Evolutionary conservation across 2,888 invertebrate species (phyloP).

Genomic region (Anoplius nigerrimus): DNA sequence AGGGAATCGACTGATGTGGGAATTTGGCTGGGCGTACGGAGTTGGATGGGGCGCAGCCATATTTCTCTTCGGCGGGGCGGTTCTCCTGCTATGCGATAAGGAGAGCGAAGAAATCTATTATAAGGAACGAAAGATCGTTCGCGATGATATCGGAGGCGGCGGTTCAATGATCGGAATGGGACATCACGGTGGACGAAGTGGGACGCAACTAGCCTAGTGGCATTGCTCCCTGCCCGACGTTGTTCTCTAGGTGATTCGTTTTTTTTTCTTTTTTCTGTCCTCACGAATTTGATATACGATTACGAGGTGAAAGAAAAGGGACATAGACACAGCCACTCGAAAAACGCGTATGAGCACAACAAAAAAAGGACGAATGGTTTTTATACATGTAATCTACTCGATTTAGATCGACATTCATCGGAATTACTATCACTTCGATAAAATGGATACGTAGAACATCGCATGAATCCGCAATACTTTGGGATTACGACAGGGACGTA

Average conservation of each 20-base stretch:
- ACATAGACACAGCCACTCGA: conserved; percentile 41
- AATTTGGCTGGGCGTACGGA: conserved; percentile 99
- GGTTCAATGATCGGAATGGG: conserved; percentile 72
- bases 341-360: conserved; percentile 35
- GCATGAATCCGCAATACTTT: conserved; percentile 18
- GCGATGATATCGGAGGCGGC: conserved; percentile 76
- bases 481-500: conserved; percentile 22
- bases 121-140: conserved; percentile 95
- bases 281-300: conserved; percentile 51
- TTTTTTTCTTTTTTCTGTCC: conserved; percentile 45
- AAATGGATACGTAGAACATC: conserved; percentile 38
- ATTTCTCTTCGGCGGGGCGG: conserved; percentile 95
- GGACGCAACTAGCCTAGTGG: conserved; percentile 79
- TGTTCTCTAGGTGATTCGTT: conserved; percentile 77
- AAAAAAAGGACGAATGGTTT: conserved; percentile 47
- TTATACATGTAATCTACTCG: conserved; percentile 44
- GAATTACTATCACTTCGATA: conserved; percentile 43
- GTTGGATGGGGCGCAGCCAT: conserved; percentile 98
- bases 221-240: conserved; percentile 83
- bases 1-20: conserved; percentile 95
- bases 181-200: conserved; percentile 70
- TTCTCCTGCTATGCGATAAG: conserved; percentile 96
- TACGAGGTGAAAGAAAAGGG: conserved; percentile 24
- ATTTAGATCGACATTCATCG: conserved; percentile 46
- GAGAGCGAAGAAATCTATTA: conserved; percentile 98